Percentiles rank a stretch among this genome's conserved stretches.
Conservation (phyloP, 2,797 vertebrate genomes). For the Sus cebifrons region DNA sequence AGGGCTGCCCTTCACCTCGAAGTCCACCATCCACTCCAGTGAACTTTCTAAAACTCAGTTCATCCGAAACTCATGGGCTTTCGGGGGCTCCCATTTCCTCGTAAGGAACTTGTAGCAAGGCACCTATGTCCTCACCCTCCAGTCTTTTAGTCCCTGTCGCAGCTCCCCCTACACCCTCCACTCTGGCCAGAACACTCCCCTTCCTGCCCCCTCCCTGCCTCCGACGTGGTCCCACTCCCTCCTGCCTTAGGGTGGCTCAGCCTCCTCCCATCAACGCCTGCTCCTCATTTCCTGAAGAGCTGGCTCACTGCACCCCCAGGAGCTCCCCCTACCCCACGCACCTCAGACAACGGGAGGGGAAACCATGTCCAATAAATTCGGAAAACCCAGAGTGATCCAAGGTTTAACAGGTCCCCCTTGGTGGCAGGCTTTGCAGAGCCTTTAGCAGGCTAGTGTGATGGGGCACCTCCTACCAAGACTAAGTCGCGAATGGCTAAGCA, state of each 20-base stretch:
- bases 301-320: slow-evolving; percentile 33
- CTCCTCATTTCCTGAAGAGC: background rate
- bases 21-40: background rate
- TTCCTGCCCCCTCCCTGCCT: background rate
- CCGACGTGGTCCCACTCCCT: background rate
- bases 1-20: background rate
- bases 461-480: background rate
- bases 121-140: background rate
- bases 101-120: slow-evolving; percentile 1
- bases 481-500: too few relatives aligned
- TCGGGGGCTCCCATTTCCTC: background rate
- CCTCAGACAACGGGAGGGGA: background rate
- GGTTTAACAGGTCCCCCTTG: background rate
- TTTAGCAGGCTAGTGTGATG: slow-evolving; percentile 31
- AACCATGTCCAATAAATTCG: background rate
- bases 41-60: slow-evolving; percentile 62
- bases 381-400: slow-evolving; percentile 51
- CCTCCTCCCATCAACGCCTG: background rate
- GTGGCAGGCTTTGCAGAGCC: slow-evolving; percentile 8
- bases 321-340: background rate
- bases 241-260: background rate
- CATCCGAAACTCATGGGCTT: slow-evolving; percentile 6
- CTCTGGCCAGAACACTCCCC: background rate
- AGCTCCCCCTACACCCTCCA: background rate
- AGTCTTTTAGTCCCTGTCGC: background rate